phyloP scores from a whole-genome alignment of 92 coral and sea anemone genomes.

The Pocillopora grandis region DNA sequence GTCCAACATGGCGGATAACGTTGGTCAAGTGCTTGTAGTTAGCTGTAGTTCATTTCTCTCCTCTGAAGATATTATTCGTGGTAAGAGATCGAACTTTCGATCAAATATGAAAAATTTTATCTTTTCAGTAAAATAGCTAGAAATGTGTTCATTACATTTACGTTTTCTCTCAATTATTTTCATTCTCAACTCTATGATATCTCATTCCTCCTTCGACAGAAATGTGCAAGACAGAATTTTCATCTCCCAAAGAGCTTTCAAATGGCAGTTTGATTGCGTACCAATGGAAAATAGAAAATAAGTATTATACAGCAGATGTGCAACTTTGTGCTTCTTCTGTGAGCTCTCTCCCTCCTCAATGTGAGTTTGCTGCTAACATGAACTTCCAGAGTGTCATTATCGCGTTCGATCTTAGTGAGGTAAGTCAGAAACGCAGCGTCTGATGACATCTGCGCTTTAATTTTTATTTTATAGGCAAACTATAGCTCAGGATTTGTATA shows the following conservation, averaged over 20 bases:
- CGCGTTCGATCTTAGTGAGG: slow-evolving; percentile 77
- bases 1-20: slow-evolving; percentile 87
- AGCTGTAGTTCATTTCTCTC: slow-evolving; percentile 73
- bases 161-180: neutral
- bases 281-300: slow-evolving; percentile 87
- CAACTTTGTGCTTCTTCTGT: slow-evolving; percentile 55
- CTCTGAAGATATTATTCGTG: slow-evolving; percentile 70
- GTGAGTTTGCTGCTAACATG: slow-evolving; percentile 40
- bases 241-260: slow-evolving; percentile 38
- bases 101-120: neutral
- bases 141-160: neutral
- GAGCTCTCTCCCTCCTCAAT: slow-evolving; percentile 52
- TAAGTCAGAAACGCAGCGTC: slow-evolving; percentile 4
- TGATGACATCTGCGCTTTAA: too few relatives aligned
- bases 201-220: slow-evolving; percentile 2
- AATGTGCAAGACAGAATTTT: slow-evolving; percentile 38
- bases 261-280: slow-evolving; percentile 43
- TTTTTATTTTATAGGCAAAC: too few relatives aligned
- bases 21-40: slow-evolving; percentile 67
- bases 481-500: too few relatives aligned
- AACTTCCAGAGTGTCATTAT: slow-evolving; percentile 71
- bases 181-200: neutral
- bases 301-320: slow-evolving; percentile 80
- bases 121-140: too few relatives aligned
- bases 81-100: slow-evolving; percentile 47